A percentile compares a stretch with the other conserved stretches of the same genome.
Conservation (phyloP, 2,797 vertebrate species). For the Enteromius trimaculatus region DNA sequence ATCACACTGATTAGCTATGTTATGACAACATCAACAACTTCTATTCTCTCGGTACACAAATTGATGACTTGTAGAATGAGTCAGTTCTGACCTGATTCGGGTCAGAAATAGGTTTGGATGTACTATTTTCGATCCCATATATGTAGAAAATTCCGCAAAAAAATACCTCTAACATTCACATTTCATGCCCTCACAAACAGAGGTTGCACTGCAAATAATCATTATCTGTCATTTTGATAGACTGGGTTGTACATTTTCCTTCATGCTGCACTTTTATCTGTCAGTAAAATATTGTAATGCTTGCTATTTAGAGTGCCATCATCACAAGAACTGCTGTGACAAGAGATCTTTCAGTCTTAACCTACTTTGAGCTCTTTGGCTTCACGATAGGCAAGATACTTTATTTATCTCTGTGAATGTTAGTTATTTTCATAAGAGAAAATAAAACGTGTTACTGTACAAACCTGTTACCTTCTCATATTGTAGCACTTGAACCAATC, state of each 20-base stretch:
- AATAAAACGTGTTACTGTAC: neutral
- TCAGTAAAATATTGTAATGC: constrained; percentile 24
- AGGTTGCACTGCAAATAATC: neutral
- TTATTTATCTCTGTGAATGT: neutral
- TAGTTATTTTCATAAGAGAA: neutral
- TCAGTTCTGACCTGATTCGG: neutral
- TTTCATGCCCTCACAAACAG: neutral
- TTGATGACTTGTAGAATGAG: neutral
- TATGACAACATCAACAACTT: neutral
- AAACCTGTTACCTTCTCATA: neutral
- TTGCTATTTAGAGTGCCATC: constrained; percentile 20
- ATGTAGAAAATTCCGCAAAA: neutral
- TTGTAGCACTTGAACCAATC: neutral
- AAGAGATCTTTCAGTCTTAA: constrained; percentile 2
- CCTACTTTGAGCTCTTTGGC: neutral
- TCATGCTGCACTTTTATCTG: constrained; percentile 12
- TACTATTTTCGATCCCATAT: neutral
- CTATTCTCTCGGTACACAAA: neutral
- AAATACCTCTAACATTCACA: neutral
- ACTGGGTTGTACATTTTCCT: constrained; percentile 2
- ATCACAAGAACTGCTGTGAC: constrained; percentile 6
- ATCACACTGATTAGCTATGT: neutral
- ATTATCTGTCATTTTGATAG: constrained; percentile 2
- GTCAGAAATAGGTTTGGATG: neutral
- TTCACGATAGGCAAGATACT: neutral